Evolutionary conservation across 2,888 invertebrate genomes (phyloP).

Genomic region (Hirtodrosophila trivittata): DNA sequence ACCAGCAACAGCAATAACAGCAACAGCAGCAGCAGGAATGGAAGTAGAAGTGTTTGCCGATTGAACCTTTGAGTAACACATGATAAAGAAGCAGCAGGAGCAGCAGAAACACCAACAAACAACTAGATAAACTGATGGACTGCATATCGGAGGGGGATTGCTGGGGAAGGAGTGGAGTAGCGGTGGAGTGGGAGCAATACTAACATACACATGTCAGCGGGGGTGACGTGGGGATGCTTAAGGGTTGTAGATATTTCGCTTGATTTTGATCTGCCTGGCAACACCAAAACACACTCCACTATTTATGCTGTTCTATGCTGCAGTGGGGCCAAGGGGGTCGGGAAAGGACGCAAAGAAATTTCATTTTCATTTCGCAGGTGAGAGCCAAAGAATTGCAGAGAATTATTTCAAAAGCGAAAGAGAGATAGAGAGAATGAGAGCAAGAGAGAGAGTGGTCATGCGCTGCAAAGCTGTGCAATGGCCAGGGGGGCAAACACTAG

Average conservation of each 20-base stretch:
- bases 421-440: conserved; percentile 17
- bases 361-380: conserved; percentile 76
- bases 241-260: conserved; percentile 59
- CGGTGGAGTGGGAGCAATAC: not conserved
- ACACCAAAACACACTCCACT: conserved; percentile 60
- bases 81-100: conserved; percentile 61
- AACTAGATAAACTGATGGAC: conserved; percentile 27
- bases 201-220: not conserved
- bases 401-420: conserved; percentile 4
- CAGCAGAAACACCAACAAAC: conserved; percentile 31
- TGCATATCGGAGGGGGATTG: conserved; percentile 42
- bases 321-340: conserved; percentile 28
- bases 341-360: conserved; percentile 62
- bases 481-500: conserved; percentile 8
- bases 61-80: conserved; percentile 72
- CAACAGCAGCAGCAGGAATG: conserved; percentile 34
- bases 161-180: conserved; percentile 1
- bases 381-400: conserved; percentile 37
- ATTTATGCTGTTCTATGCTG: conserved; percentile 38
- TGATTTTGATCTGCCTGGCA: conserved; percentile 61
- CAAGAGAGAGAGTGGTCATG: conserved; percentile 48
- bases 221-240: conserved; percentile 33
- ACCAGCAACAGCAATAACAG: conserved; percentile 37
- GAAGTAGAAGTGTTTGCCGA: conserved; percentile 31
- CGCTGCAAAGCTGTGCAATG: conserved; percentile 37